Base-by-base conservation (phyloP, 2,797 vertebrate genomes). In the Hemitrygon akajei region DNA sequence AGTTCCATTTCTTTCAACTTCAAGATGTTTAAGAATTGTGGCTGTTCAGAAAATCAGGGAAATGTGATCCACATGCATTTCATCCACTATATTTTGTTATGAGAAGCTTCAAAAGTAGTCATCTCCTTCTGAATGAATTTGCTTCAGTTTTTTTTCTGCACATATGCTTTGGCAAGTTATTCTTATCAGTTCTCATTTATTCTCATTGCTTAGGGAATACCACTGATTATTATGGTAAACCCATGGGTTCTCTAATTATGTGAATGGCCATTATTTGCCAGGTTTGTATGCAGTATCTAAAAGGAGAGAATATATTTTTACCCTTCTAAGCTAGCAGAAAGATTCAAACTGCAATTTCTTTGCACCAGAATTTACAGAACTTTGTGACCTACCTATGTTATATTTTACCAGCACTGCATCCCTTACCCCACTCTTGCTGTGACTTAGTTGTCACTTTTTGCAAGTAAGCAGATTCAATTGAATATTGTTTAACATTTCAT, bases 1-100 rank as follows among this genome's bases (percentile, higher is more conserved):
- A 89, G 86, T 66, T 89, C 63, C 20, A 69, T 37, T 66, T 22
- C 40, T 93, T 93, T 93, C 73, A 93, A 76, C 91, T 93, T 75
- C 40, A 93, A 76, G 71, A 76, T 93, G 91, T 93, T 76, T 58
- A 75, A 34, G 73, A 47, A 40, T 76, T 37, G 76, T 58, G 71
- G 40, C 37, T n/a, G 91, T 93, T 93, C 27, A 56, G 71, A 75
- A 93, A 93, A 93, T 93, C 73, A 76, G 20, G 47, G 91, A 30
- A 93, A 93, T 93, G 56, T 93, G 69, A 58, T 58, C 66, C 71
- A 58, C 47, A 30, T 1, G n/a, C 40, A 76, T 27, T 75, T 93
- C 30, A n/a, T 93, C 91, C 66, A 30, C 47, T 76, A 58, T 56
- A 69, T 47, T 92, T 75, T 75, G 91, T n/a, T 93, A 40, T 93